These are phyloP conservation scores for Callyntrura sp. DNA, from an alignment of 2,888 invertebrate species.

Conservation along the genomic window DNA sequence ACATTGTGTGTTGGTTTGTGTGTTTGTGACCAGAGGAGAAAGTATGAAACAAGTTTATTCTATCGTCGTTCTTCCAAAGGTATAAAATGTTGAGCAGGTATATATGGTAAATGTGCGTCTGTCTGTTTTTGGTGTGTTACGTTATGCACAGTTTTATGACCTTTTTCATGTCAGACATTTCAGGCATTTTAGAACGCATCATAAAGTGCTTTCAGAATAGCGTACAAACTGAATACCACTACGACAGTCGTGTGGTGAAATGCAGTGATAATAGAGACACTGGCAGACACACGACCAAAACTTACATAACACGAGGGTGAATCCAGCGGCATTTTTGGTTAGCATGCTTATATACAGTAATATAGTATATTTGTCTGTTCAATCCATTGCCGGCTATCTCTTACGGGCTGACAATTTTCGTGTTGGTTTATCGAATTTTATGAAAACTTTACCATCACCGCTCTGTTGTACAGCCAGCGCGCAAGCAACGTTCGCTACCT, in stretches of 20 bases:
- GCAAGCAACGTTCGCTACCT: not conserved
- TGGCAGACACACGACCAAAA: not conserved
- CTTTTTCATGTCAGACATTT: constrained; percentile 68
- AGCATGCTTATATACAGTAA: constrained; percentile 3
- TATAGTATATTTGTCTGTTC: not conserved
- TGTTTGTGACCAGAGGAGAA: constrained; percentile 16
- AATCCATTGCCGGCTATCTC: not conserved
- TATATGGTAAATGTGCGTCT: not conserved
- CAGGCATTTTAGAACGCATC: constrained; percentile 58
- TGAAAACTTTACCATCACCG: constrained; percentile 21
- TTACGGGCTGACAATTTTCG: constrained; percentile 29
- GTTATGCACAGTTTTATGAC: constrained; percentile 58
- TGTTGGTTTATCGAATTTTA: constrained; percentile 47
- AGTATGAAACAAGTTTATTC: constrained; percentile 37
- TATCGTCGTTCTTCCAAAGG: too few relatives aligned
- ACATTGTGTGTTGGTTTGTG: constrained; percentile 21
- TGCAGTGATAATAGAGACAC: constrained; percentile 65
- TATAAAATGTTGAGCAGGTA: not conserved
- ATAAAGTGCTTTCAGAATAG: constrained; percentile 47
- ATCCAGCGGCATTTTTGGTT: not conserved
- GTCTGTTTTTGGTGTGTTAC: constrained; percentile 1
- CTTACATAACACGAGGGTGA: not conserved
- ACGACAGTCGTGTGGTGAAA: constrained; percentile 42
- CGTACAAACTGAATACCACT: constrained; percentile 13
- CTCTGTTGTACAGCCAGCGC: not conserved